A percentile compares a stretch with the other conserved stretches of the same genome.
Conservation (phyloP, 2,888 invertebrate genomes). For the Ernsta delagoae region DNA sequence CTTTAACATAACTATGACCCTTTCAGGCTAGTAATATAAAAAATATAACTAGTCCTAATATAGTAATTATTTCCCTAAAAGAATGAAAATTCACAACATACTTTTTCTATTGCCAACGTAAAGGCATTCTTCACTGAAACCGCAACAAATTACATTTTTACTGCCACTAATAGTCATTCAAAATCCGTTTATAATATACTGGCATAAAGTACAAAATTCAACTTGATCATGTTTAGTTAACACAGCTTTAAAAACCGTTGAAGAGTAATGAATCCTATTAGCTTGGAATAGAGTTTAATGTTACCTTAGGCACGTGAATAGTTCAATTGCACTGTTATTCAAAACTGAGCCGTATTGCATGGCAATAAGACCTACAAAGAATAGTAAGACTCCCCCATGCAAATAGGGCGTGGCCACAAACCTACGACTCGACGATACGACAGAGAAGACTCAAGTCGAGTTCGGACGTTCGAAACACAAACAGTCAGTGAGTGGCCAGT, state of each 20-base stretch:
- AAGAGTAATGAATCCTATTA: slow-evolving; percentile 13
- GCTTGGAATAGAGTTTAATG: slow-evolving; percentile 1
- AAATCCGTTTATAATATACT: slow-evolving; percentile 16
- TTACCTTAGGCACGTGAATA: not conserved
- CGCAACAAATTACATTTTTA: slow-evolving; percentile 33
- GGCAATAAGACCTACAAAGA: not conserved
- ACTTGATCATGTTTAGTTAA: not conserved
- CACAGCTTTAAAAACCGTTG: slow-evolving; percentile 5
- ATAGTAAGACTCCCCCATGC: slow-evolving; percentile 42
- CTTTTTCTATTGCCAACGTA: slow-evolving; percentile 17
- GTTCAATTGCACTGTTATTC: not conserved
- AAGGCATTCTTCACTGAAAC: slow-evolving; percentile 28
- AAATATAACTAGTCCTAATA: not conserved
- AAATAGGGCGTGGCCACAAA: slow-evolving; percentile 44
- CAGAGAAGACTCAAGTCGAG: slow-evolving; percentile 25
- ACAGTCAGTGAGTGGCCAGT: slow-evolving; percentile 48
- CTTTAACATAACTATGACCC: not conserved
- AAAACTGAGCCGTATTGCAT: slow-evolving; percentile 16
- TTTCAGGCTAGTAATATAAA: too few species aligned
- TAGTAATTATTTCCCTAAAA: slow-evolving; percentile 18
- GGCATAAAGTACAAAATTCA: slow-evolving; percentile 24
- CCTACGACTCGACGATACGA: slow-evolving; percentile 18
- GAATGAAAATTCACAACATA: slow-evolving; percentile 9
- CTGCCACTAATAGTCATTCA: not conserved
- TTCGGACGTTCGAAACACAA: slow-evolving; percentile 45